Conservation (phyloP, 2,113 vertebrate genomes). For the Numida meleagris region DNA sequence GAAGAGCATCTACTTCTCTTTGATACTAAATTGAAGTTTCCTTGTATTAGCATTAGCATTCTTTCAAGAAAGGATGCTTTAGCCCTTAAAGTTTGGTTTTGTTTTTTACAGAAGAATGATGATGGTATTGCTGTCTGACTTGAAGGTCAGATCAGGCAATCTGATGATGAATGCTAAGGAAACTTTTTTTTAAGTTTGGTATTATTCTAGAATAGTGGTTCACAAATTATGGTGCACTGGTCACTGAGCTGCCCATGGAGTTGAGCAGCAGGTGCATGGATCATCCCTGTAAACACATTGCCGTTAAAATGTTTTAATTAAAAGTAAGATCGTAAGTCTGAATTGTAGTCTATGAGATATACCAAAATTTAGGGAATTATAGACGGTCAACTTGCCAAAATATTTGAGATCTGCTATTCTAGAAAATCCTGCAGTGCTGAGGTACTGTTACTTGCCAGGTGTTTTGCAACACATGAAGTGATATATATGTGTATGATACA, state of each 20-base stretch:
- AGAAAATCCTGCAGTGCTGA: background rate
- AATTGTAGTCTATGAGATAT: fast-evolving
- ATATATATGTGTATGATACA: background rate
- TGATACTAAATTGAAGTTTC: conserved; percentile 9
- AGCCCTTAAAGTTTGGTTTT: background rate
- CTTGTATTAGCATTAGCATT: background rate
- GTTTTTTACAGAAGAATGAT: background rate
- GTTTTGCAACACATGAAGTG: background rate
- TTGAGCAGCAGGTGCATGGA: background rate
- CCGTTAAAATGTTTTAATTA: background rate
- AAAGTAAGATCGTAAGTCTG: fast-evolving
- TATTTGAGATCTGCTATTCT: background rate
- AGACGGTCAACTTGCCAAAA: background rate
- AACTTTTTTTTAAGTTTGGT: background rate
- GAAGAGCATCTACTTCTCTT: background rate
- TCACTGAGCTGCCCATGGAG: background rate
- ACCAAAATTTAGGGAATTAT: fast-evolving
- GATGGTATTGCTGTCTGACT: background rate
- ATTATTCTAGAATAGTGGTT: background rate
- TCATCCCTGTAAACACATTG: background rate
- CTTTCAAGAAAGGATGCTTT: background rate
- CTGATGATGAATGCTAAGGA: background rate
- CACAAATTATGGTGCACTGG: background rate
- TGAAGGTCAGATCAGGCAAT: background rate
- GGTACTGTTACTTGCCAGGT: background rate